Evolutionary conservation across 2,797 vertebrate species (phyloP), one percentile per base, ranked within the genome.

Genomic region (Xenentodon cancila): DNA sequence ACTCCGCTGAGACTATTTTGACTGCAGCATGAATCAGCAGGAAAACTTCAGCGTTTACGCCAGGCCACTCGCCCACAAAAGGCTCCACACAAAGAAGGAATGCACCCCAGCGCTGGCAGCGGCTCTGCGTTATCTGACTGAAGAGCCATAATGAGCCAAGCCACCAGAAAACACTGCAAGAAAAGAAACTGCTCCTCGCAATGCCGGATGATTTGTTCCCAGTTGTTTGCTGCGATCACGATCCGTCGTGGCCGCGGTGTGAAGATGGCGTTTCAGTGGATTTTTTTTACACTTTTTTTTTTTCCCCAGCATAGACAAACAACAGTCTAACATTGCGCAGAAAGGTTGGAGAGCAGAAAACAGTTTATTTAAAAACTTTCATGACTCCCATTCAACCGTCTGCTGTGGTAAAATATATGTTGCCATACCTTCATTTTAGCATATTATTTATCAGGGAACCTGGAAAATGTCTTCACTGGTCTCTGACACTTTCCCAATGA

Each of bases 21-120:
- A 84, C 85, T 81, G 84, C 82, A 78, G 85, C 73, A 80, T 84
- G 86, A 85, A 82, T 91, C 84, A 85, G 84, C 85, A 85, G 82
- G 79, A 88, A 79, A 63, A 53, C 66, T 43, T 67, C 11, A 54
- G 45, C 19, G 18, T 58, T 84, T 71, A 59, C 75, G 59, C 60
- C 27, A 1, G 50, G 59, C 80, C 64, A 18, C 58, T 73, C 53
- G 47, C 16, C 43, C 55, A 77, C 71, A 59, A 70, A 75, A 67
- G 66, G 25, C 70, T 69, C 53, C 60, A 45, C 45, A 75, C 59
- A 81, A 68, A 71, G 47, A 22, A 44, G 55, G 2, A 67, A 53
- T 27, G 13, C 67, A 65, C 59, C 19, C 73, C 50, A 43, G 57
- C 68, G 9, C 27, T 25, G 68, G 32, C 65, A 30, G 53, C 40